Evolutionary conservation across 2,113 vertebrate species (phyloP).

Genomic region (Notothenia coriiceps): DNA sequence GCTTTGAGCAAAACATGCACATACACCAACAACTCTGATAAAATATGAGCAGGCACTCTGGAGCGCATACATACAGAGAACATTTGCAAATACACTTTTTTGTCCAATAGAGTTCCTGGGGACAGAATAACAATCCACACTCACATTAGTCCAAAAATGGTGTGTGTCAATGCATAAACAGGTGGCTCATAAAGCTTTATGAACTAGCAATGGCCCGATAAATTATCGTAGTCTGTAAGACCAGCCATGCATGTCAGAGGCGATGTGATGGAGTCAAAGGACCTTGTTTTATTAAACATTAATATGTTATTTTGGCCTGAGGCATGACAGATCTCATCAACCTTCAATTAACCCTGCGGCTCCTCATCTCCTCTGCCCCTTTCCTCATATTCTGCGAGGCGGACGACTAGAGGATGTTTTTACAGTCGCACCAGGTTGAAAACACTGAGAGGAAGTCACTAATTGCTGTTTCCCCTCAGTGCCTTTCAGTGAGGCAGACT

Average conservation of each 20-base stretch:
- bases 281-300: slow-evolving; percentile 58
- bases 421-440: slow-evolving; percentile 34
- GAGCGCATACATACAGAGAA: background rate
- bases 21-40: background rate
- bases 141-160: background rate
- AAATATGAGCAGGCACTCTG: background rate
- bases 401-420: slow-evolving; percentile 37
- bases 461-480: slow-evolving; percentile 52
- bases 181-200: background rate
- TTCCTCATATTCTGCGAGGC: slow-evolving; percentile 23
- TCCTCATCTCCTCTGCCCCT: slow-evolving; percentile 28
- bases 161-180: background rate
- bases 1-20: slow-evolving; percentile 5
- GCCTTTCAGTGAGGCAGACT: slow-evolving; percentile 10
- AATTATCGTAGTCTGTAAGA: background rate
- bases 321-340: slow-evolving; percentile 62
- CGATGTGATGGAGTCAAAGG: background rate
- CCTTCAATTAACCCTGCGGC: slow-evolving; percentile 68
- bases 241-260: slow-evolving; percentile 7
- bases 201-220: background rate
- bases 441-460: background rate
- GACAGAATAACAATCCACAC: background rate
- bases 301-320: slow-evolving; percentile 38
- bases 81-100: background rate
- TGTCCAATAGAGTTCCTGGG: background rate